These are phyloP conservation scores for Andrena fulva DNA, from an alignment of 2,888 invertebrate species.

Conservation along the genomic window DNA sequence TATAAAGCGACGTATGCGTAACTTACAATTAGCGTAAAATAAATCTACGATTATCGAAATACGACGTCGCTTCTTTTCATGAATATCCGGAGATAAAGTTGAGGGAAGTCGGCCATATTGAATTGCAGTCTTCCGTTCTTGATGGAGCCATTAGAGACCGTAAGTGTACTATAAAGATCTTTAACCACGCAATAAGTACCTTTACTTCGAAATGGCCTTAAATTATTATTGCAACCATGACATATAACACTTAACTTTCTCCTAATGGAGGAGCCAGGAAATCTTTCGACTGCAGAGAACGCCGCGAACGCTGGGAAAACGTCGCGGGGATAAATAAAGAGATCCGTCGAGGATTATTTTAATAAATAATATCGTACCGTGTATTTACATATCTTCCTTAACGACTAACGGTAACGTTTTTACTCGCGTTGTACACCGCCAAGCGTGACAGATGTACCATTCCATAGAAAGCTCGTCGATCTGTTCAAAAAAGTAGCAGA, in stretches of 20 bases:
- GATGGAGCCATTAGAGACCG: no score
- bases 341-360: neutral
- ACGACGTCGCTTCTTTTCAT: neutral
- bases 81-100: neutral
- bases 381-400: conserved; percentile 44
- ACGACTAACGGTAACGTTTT: neutral
- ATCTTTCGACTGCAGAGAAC: neutral
- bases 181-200: no score
- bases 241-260: neutral
- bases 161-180: no score
- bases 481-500: conserved; percentile 19
- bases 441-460: conserved; percentile 7
- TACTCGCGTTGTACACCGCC: neutral
- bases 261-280: neutral
- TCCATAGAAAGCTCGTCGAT: conserved; percentile 15
- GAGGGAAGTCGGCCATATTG: neutral
- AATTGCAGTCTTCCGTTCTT: neutral
- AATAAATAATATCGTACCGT: conserved; percentile 47
- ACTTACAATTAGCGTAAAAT: conserved; percentile 11
- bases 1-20: conserved; percentile 20
- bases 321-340: neutral
- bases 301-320: neutral
- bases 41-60: conserved; percentile 1
- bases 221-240: neutral
- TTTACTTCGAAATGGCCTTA: no score